Evolutionary conservation across 2,797 vertebrate genomes (phyloP).

Genomic region (Catamblyrhynchus diadema): DNA sequence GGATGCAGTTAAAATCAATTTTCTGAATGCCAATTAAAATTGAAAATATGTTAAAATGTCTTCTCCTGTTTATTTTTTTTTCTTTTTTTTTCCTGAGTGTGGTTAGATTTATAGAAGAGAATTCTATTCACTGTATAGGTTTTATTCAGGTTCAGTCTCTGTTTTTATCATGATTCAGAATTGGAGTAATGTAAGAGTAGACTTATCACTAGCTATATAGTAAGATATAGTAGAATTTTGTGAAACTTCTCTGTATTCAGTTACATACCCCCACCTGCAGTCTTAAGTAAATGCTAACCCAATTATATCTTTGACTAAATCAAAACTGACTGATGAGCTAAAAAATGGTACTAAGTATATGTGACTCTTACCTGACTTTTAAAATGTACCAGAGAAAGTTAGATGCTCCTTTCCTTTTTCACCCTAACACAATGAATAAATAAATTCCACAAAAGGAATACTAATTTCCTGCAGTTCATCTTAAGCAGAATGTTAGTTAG

Average conservation of each 20-base stretch:
- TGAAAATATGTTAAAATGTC: not conserved
- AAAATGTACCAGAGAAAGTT: not conserved
- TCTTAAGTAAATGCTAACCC: not conserved
- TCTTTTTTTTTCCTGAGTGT: not conserved
- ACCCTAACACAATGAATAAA: not conserved
- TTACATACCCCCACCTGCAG: not conserved
- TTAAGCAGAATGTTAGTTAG: not conserved
- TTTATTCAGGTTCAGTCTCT: not conserved
- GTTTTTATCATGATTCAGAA: not conserved
- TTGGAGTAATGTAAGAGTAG: not conserved
- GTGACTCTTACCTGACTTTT: not conserved
- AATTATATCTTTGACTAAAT: not conserved
- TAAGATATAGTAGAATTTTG: not conserved
- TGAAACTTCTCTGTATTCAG: not conserved
- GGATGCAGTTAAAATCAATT: not conserved
- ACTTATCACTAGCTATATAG: not conserved
- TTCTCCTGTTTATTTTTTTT: not conserved
- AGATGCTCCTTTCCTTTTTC: not conserved
- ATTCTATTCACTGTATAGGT: not conserved
- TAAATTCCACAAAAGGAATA: not conserved
- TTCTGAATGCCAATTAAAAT: not conserved
- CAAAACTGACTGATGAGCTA: not conserved
- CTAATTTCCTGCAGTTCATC: not conserved
- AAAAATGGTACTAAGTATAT: not conserved
- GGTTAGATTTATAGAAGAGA: not conserved